Percentiles rank a stretch among this genome's conserved stretches.
phyloP scores from a whole-genome alignment of 2,888 invertebrate genomes.

The Cataglyphis rosenhaueri region DNA sequence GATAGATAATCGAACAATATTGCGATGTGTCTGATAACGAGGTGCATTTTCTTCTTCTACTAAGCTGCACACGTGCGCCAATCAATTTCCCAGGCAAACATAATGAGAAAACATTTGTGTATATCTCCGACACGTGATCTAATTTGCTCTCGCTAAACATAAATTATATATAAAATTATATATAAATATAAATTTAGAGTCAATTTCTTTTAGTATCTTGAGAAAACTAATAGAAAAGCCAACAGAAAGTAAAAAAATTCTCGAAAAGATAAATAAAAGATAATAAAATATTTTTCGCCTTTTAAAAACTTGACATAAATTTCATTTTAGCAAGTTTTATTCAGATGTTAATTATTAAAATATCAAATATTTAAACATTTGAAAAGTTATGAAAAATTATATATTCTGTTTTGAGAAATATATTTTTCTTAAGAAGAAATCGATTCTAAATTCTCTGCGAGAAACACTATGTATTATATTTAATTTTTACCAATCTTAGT shows the following conservation, averaged over 20 bases:
- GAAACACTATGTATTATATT: background rate
- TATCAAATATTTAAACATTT: background rate
- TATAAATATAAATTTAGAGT: constrained; percentile 5
- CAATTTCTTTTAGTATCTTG: background rate
- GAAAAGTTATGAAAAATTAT: background rate
- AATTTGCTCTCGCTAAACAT: background rate
- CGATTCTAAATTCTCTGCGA: background rate
- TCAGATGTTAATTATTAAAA: background rate
- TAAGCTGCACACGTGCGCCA: constrained; percentile 52
- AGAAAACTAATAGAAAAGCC: no score
- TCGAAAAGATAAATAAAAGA: background rate
- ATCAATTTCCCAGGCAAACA: constrained; percentile 56
- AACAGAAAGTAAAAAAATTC: background rate
- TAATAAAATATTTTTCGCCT: background rate
- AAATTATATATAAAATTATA: background rate
- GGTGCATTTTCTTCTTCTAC: constrained; percentile 15
- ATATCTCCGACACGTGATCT: constrained; percentile 46
- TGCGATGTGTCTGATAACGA: constrained; percentile 5
- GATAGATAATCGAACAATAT: background rate
- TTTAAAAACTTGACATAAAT: background rate
- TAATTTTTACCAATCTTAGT: background rate
- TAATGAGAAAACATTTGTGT: constrained; percentile 26
- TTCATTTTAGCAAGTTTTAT: background rate
- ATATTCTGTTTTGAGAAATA: background rate
- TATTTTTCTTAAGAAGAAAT: background rate